These are phyloP conservation scores for Conomelus anceps DNA, from an alignment of 2,888 invertebrate genomes.

Conservation along the genomic window DNA sequence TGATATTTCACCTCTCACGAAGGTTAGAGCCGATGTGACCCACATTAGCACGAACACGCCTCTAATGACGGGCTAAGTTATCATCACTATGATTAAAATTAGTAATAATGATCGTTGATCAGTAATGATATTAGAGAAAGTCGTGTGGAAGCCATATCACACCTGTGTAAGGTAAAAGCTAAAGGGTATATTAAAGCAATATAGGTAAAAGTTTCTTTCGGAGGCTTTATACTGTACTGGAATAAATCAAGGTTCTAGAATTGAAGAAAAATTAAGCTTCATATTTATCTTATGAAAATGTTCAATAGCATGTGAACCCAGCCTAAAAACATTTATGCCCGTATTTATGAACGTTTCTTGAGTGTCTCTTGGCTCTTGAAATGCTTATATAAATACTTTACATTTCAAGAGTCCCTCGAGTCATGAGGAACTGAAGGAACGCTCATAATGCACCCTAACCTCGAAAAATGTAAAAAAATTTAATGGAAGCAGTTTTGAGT, in stretches of 20 bases:
- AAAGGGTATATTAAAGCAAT: neutral
- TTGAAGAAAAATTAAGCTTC: neutral
- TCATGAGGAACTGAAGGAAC: too few species aligned
- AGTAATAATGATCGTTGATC: neutral
- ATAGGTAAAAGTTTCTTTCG: neutral
- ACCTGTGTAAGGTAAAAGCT: neutral
- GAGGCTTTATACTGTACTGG: too few species aligned
- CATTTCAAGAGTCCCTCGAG: too few species aligned
- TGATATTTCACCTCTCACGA: neutral
- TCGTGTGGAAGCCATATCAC: neutral
- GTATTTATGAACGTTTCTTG: too few species aligned
- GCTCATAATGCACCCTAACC: too few species aligned
- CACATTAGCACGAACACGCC: neutral
- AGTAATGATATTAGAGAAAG: neutral
- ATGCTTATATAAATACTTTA: too few species aligned
- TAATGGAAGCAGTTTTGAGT: too few species aligned
- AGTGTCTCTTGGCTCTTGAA: too few species aligned
- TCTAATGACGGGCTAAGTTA: neutral
- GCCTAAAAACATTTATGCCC: too few species aligned
- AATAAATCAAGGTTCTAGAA: neutral
- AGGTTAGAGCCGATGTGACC: neutral
- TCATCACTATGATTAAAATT: neutral
- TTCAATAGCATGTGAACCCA: neutral
- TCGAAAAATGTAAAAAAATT: too few species aligned
- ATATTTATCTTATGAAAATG: too few species aligned